Evolutionary conservation across 1,140 invertebrate species (phyloP).

Genomic region (Aphidius ervi): DNA sequence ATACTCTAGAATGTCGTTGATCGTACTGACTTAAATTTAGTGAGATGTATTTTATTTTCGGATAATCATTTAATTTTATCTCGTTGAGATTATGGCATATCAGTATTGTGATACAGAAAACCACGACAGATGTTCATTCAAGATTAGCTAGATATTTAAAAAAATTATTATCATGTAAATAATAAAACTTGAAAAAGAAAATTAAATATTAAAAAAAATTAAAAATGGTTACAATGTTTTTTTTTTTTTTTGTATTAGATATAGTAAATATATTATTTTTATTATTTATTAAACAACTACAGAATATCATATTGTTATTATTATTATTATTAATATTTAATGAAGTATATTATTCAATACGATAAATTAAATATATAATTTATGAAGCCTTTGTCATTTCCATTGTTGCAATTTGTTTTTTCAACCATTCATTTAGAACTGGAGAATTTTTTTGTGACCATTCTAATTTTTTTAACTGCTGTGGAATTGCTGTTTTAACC

Average conservation of each 20-base stretch:
- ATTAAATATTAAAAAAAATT: too few species aligned
- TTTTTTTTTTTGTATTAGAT: not conserved
- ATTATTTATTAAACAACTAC: not conserved
- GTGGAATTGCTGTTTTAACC: not conserved
- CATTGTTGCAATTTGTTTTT: conserved; percentile 10
- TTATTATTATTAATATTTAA: not conserved
- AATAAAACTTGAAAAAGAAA: too few species aligned
- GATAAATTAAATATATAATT: not conserved
- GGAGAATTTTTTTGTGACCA: conserved; percentile 18
- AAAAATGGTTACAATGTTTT: too few species aligned
- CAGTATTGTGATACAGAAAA: too few species aligned
- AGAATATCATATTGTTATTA: not conserved
- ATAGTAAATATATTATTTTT: not conserved
- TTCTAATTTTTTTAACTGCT: conserved; percentile 14
- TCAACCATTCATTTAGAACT: conserved; percentile 19
- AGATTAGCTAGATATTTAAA: too few species aligned
- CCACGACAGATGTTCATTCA: too few species aligned
- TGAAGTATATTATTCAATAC: not conserved
- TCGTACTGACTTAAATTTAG: too few species aligned
- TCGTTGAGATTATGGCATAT: too few species aligned
- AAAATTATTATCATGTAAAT: too few species aligned
- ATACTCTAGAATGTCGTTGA: too few species aligned
- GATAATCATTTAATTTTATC: too few species aligned
- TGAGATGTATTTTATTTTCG: too few species aligned
- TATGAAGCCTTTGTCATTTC: not conserved